phyloP scores from a whole-genome alignment of 2,888 invertebrate genomes.

The Acrobasis repandana region DNA sequence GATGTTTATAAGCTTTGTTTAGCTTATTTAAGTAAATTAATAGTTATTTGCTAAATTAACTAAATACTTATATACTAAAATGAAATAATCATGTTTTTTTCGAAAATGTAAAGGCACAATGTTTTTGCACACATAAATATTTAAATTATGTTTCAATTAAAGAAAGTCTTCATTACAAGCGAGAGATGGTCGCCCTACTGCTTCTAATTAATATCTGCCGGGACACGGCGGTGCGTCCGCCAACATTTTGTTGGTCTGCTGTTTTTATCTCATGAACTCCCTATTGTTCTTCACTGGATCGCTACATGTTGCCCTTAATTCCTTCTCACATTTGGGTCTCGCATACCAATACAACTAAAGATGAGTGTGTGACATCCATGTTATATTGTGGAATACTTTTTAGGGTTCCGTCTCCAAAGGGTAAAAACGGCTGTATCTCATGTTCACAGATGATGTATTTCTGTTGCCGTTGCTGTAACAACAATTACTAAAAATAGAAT shows the following conservation, averaged over 20 bases:
- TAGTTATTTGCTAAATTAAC: too few species aligned
- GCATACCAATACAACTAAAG: conserved; percentile 68
- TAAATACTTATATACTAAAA: too few species aligned
- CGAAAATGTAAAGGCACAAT: too few species aligned
- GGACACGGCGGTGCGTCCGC: conserved; percentile 48
- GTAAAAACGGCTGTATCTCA: too few species aligned
- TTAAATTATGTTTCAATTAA: too few species aligned
- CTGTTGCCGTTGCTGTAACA: conserved; percentile 6
- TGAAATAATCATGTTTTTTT: too few species aligned
- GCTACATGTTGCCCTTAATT: conserved; percentile 77
- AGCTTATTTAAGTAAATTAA: too few species aligned
- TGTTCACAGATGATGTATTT: too few species aligned
- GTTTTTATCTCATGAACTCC: conserved; percentile 67
- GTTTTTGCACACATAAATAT: too few species aligned
- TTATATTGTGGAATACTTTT: conserved; percentile 1
- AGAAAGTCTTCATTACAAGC: conserved; percentile 42
- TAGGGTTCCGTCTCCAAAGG: too few species aligned
- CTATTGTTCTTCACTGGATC: conserved; percentile 77
- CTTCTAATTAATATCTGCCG: conserved; percentile 72
- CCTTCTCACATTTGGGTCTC: conserved; percentile 74
- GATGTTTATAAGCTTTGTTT: too few species aligned
- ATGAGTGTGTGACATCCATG: conserved; percentile 18
- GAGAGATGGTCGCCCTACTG: conserved; percentile 65
- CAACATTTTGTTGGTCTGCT: conserved; percentile 61
- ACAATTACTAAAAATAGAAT: conserved; percentile 3